Conservation (phyloP, 2,797 vertebrate species). For the Ptychobarbus kaznakovi region DNA sequence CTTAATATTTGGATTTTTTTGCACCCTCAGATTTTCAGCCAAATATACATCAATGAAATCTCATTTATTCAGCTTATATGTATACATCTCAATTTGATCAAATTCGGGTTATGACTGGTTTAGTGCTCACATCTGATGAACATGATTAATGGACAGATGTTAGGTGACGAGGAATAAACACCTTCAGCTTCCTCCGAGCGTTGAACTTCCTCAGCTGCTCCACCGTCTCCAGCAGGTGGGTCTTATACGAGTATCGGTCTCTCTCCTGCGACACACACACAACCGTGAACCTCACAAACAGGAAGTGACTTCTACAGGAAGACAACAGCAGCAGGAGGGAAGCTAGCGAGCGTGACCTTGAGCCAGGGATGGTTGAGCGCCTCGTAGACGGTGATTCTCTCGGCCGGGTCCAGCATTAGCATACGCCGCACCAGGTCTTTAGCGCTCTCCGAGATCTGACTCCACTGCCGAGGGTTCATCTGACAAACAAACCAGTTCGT, state of each 20-base stretch:
- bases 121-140: no score
- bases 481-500: slow-evolving; percentile 60
- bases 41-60: no score
- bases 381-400: slow-evolving; percentile 99
- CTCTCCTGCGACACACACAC: slow-evolving; percentile 82
- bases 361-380: slow-evolving; percentile 99
- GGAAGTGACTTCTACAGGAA: neutral
- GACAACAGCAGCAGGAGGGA: slow-evolving; percentile 2
- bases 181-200: slow-evolving; percentile 97
- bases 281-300: slow-evolving; percentile 1
- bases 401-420: slow-evolving; percentile 98
- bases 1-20: no score
- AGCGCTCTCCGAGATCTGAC: slow-evolving; percentile 98
- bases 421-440: slow-evolving; percentile 97
- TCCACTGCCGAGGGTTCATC: slow-evolving; percentile 99
- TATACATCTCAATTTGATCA: no score
- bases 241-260: slow-evolving; percentile 98
- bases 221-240: slow-evolving; percentile 97
- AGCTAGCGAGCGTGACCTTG: slow-evolving; percentile 79
- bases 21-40: no score
- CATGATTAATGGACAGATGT: neutral
- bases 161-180: slow-evolving; percentile 57
- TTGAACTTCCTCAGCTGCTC: slow-evolving; percentile 99
- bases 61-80: no score
- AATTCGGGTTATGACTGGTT: no score